phyloP scores from a whole-genome alignment of 1,140 invertebrate genomes.

The Drosophila watanabei region DNA sequence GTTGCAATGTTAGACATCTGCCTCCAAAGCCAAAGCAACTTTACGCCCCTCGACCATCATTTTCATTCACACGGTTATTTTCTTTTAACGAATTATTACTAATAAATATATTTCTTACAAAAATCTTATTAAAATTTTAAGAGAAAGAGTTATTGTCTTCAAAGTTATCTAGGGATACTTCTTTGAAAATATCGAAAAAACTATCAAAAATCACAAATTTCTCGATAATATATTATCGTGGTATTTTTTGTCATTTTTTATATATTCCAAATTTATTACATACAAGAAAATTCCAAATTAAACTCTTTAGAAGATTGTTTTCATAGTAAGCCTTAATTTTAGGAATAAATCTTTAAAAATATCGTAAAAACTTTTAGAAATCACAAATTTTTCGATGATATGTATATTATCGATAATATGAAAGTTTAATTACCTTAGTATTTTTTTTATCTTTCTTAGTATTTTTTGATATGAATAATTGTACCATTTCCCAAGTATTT shows the following conservation, averaged over 20 bases:
- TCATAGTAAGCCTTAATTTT: not conserved
- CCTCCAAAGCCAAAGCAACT: slow-evolving; percentile 33
- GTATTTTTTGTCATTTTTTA: too few species aligned
- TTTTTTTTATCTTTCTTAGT: not conserved
- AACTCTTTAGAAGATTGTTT: not conserved
- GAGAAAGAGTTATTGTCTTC: too few species aligned
- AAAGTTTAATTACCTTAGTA: not conserved
- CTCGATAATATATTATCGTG: too few species aligned
- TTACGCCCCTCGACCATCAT: slow-evolving; percentile 50
- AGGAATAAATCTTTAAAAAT: not conserved
- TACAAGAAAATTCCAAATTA: not conserved
- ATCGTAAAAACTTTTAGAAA: not conserved
- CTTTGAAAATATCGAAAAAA: too few species aligned
- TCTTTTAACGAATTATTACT: slow-evolving; percentile 3
- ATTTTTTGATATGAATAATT: not conserved
- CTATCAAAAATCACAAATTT: too few species aligned
- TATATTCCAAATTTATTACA: too few species aligned
- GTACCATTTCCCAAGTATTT: not conserved
- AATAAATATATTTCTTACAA: not conserved
- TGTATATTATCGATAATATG: not conserved
- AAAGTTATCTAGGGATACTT: too few species aligned
- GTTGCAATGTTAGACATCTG: slow-evolving; percentile 76
- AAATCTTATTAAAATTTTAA: too few species aligned
- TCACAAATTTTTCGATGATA: not conserved
- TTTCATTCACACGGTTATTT: slow-evolving; percentile 72